A percentile compares a stretch with the other conserved stretches of the same genome.
These are phyloP conservation scores for Okapia johnstoni DNA, from an alignment of 2,113 vertebrate genomes.

Conservation along the genomic window DNA sequence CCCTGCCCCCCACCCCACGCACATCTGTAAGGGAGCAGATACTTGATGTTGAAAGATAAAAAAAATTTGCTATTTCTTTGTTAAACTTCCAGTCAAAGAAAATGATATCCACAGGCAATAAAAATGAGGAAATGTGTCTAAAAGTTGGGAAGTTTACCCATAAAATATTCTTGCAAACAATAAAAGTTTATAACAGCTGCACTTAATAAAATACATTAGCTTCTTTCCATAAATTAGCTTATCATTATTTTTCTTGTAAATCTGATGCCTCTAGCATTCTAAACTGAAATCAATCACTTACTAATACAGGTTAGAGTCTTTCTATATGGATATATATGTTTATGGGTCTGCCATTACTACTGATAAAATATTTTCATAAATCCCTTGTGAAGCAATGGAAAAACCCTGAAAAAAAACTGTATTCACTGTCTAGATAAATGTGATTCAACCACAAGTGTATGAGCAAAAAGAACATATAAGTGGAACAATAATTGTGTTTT, in stretches of 20 bases:
- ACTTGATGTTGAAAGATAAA: slow-evolving; percentile 38
- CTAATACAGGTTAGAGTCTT: not conserved
- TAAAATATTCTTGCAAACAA: slow-evolving; percentile 54
- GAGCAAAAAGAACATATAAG: slow-evolving; percentile 3
- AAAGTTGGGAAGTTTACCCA: not conserved
- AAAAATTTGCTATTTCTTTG: not conserved
- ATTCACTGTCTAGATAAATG: not conserved
- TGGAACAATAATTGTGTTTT: slow-evolving; percentile 36
- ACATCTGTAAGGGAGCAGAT: not conserved
- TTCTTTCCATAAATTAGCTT: not conserved
- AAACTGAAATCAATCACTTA: not conserved
- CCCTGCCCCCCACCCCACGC: too few relatives aligned
- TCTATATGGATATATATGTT: not conserved
- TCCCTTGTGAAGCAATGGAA: slow-evolving; percentile 31
- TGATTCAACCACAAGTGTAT: slow-evolving; percentile 34
- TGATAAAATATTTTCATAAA: not conserved
- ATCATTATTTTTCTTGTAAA: not conserved
- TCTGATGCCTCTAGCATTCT: not conserved
- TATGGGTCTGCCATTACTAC: not conserved
- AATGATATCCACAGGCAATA: slow-evolving; percentile 30
- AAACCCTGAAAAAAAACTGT: slow-evolving; percentile 42
- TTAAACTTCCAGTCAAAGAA: slow-evolving; percentile 25
- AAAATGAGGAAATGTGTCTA: slow-evolving; percentile 9
- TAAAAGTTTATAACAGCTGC: not conserved
- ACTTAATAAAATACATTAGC: not conserved